phyloP scores from a whole-genome alignment of 2,797 vertebrate species.

The Sylvia borin region DNA sequence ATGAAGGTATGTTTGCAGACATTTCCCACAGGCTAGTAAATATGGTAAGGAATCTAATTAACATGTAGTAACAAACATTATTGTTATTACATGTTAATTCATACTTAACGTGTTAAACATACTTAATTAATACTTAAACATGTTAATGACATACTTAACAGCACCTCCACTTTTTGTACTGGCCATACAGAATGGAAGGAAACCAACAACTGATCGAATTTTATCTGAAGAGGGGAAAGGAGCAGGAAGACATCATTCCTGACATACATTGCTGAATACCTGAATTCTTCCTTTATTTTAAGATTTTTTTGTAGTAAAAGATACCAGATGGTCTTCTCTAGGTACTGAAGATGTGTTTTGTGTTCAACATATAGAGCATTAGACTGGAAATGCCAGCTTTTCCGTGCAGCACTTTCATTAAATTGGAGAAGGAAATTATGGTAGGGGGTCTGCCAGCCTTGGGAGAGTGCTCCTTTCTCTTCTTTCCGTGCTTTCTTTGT shows the following conservation, averaged over 20 bases:
- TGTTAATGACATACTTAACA: not conserved
- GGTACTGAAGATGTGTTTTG: not conserved
- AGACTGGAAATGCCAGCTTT: not conserved
- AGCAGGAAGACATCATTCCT: not conserved
- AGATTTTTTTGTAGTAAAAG: not conserved
- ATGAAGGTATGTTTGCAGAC: constrained; percentile 84
- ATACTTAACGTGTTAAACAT: too few species aligned
- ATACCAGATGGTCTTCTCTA: not conserved
- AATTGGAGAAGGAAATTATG: not conserved
- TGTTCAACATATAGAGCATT: not conserved
- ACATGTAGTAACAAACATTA: not conserved
- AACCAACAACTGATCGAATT: not conserved
- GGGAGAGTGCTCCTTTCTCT: not conserved
- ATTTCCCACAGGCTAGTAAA: not conserved
- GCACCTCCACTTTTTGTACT: not conserved
- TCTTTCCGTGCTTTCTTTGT: not conserved
- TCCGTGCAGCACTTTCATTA: not conserved
- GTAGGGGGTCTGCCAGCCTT: not conserved
- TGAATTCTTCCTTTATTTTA: not conserved
- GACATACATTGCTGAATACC: not conserved
- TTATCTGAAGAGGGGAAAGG: not conserved
- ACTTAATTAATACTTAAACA: too few species aligned
- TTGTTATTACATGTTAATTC: too few species aligned
- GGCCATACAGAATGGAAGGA: not conserved
- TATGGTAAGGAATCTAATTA: not conserved